Conservation (phyloP, 2,888 invertebrate species). For the Elgonia sp. region DNA sequence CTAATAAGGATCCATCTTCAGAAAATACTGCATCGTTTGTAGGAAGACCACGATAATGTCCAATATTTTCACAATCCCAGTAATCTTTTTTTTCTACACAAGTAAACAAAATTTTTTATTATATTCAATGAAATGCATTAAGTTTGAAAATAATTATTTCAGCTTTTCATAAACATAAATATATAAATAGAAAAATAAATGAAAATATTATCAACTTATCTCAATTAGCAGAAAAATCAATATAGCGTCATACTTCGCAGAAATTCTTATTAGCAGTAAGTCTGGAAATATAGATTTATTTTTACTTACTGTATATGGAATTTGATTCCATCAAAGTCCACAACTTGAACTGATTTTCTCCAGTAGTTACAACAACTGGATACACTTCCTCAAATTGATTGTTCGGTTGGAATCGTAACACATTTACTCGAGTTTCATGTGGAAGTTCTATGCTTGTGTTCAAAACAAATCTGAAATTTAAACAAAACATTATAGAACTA, state of each 20-base stretch:
- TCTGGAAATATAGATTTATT: too few species aligned
- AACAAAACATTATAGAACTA: too few species aligned
- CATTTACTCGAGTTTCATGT: constrained; percentile 89
- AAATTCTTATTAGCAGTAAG: too few species aligned
- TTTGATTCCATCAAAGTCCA: constrained; percentile 90
- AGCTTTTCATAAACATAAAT: too few species aligned
- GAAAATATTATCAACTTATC: background rate
- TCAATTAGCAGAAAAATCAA: too few species aligned
- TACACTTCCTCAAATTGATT: constrained; percentile 84
- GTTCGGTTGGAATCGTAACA: constrained; percentile 89
- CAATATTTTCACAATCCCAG: constrained; percentile 91
- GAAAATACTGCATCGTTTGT: constrained; percentile 90
- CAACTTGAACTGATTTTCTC: constrained; percentile 91
- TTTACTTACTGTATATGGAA: constrained; percentile 87
- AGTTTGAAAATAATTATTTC: too few species aligned
- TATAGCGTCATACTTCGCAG: too few species aligned
- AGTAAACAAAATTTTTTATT: background rate
- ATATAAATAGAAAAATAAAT: background rate
- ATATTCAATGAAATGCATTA: too few species aligned
- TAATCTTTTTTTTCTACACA: constrained; percentile 87
- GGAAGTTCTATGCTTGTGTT: constrained; percentile 93
- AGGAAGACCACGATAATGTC: constrained; percentile 89
- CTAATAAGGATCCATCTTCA: constrained; percentile 92
- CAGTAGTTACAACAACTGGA: constrained; percentile 90
- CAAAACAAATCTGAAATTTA: constrained; percentile 89